Evolutionary conservation across 2,797 vertebrate species (phyloP).

Genomic region (Gymnoscopelus microlampas): DNA sequence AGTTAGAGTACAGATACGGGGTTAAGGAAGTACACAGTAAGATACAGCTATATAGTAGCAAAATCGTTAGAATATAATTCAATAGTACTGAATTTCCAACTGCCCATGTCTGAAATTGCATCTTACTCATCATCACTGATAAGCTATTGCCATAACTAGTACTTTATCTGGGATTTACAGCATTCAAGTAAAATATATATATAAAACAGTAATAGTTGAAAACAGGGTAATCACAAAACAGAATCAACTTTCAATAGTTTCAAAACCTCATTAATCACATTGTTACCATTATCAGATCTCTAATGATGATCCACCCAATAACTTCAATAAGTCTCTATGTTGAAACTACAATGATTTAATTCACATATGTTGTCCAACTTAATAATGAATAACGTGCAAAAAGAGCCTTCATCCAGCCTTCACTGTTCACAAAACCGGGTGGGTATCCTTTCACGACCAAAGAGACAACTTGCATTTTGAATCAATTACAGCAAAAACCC

Average conservation of each 20-base stretch:
- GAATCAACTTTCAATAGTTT: constrained; percentile 39
- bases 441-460: constrained; percentile 67
- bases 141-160: too few species aligned
- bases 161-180: constrained; percentile 45
- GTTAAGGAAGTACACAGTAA: too few species aligned
- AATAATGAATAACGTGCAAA: constrained; percentile 20
- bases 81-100: not conserved
- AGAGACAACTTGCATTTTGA: constrained; percentile 78
- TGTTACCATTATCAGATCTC: constrained; percentile 22
- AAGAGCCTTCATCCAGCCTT: constrained; percentile 26
- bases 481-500: constrained; percentile 78
- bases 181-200: constrained; percentile 51
- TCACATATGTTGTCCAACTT: constrained; percentile 34
- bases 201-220: constrained; percentile 16
- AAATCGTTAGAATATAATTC: too few species aligned
- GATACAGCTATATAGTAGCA: too few species aligned
- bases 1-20: too few species aligned
- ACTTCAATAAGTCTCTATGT: constrained; percentile 35
- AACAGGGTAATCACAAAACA: constrained; percentile 10
- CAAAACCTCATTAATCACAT: constrained; percentile 35
- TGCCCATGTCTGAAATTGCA: constrained; percentile 28
- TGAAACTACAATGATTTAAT: constrained; percentile 37
- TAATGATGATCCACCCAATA: constrained; percentile 4
- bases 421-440: constrained; percentile 37
- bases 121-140: constrained; percentile 46